Evolutionary conservation across 1,140 invertebrate species (phyloP).

Genomic region (Leucophenga varia): DNA sequence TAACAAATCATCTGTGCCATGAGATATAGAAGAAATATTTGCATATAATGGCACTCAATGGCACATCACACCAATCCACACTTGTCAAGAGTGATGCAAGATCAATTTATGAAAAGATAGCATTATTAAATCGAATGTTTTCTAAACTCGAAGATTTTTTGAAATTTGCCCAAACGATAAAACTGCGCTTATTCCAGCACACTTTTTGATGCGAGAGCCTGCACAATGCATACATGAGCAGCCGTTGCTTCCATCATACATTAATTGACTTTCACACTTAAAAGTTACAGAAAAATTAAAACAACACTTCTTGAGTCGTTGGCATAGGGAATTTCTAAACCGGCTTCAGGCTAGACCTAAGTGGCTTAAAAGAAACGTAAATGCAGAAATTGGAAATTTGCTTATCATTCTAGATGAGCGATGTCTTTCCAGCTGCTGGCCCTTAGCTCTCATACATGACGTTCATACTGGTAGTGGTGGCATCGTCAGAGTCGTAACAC

Average conservation of each 20-base stretch:
- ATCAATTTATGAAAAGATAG: constrained; percentile 32
- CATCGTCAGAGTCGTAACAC: too few species aligned
- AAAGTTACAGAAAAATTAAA: constrained; percentile 20
- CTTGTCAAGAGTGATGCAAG: constrained; percentile 11
- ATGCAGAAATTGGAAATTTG: neutral
- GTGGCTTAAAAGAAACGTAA: neutral
- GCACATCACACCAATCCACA: constrained; percentile 19
- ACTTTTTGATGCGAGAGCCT: constrained; percentile 31
- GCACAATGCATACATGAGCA: constrained; percentile 5
- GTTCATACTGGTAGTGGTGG: too few species aligned
- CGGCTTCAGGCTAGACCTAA: too few species aligned
- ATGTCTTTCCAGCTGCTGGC: too few species aligned
- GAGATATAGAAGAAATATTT: neutral
- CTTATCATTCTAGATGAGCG: neutral
- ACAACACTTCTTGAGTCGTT: constrained; percentile 22
- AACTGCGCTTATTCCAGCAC: constrained; percentile 23
- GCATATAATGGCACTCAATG: neutral
- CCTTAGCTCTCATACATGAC: too few species aligned
- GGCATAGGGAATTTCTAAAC: too few species aligned
- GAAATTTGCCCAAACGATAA: constrained; percentile 19
- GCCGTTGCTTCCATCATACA: neutral
- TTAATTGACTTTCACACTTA: constrained; percentile 19
- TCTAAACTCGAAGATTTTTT: constrained; percentile 32
- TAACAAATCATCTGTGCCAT: neutral
- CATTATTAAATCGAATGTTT: constrained; percentile 26